Conservation (phyloP, 2,888 invertebrate genomes). For the Diplazon laetatorius region DNA sequence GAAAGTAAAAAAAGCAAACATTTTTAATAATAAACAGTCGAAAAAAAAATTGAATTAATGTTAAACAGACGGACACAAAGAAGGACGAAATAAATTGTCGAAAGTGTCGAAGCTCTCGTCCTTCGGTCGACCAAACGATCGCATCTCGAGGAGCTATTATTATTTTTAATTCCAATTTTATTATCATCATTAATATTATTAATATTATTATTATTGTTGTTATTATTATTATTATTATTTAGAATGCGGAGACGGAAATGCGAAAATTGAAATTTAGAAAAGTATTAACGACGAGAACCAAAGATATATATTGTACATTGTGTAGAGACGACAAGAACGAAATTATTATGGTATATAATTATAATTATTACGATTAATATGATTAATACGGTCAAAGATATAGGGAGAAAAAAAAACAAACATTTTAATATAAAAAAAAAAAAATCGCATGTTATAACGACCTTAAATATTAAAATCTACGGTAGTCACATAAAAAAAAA, state of each 20-base stretch:
- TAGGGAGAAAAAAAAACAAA: too few relatives aligned
- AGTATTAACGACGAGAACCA: constrained; percentile 72
- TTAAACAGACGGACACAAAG: constrained; percentile 15
- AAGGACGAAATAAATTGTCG: constrained; percentile 29
- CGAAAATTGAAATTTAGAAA: constrained; percentile 57
- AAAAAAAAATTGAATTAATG: background rate
- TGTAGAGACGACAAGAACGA: constrained; percentile 66
- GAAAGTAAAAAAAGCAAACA: constrained; percentile 28
- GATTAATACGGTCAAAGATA: too few relatives aligned
- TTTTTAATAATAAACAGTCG: too few relatives aligned
- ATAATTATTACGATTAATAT: constrained; percentile 49
- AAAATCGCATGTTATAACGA: constrained; percentile 50
- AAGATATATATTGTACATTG: constrained; percentile 73
- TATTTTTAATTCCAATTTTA: background rate
- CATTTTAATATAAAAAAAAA: constrained; percentile 35
- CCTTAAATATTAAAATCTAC: constrained; percentile 58
- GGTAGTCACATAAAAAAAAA: constrained; percentile 54
- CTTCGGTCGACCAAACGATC: background rate
- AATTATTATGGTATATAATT: constrained; percentile 59
- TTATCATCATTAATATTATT: constrained; percentile 47
- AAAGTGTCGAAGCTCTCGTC: constrained; percentile 20
- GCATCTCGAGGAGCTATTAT: background rate
- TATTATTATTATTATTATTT: constrained; percentile 47
- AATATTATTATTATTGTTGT: constrained; percentile 49
- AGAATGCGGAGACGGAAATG: background rate